Percentiles rank a stretch among this genome's conserved stretches.
These are phyloP conservation scores for Tautogolabrus adspersus DNA, from an alignment of 2,113 vertebrate species.

Conservation along the genomic window DNA sequence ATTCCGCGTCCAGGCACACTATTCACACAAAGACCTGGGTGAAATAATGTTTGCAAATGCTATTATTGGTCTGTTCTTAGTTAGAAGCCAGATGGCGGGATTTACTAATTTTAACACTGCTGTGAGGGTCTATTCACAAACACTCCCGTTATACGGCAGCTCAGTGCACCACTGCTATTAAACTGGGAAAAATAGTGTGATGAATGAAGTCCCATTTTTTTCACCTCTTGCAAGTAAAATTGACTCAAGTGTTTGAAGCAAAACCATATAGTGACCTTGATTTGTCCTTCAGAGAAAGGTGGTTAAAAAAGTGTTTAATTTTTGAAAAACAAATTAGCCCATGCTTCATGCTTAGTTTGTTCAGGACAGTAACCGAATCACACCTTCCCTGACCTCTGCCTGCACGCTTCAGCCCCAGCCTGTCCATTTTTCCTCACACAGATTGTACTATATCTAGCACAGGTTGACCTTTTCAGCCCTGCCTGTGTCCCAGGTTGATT, in stretches of 20 bases:
- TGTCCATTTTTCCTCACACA: constrained; percentile 26
- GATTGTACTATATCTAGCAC: constrained; percentile 50
- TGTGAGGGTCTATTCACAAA: constrained; percentile 15
- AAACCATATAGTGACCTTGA: not conserved
- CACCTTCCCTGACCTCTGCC: constrained; percentile 31
- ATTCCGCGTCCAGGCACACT: constrained; percentile 8
- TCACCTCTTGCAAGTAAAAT: not conserved
- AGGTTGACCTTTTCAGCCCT: constrained; percentile 71
- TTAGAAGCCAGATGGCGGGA: constrained; percentile 16
- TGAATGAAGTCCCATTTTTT: not conserved
- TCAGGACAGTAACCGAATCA: constrained; percentile 23
- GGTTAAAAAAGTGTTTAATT: not conserved
- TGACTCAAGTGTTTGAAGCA: not conserved
- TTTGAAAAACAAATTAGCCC: not conserved
- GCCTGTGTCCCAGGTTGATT: constrained; percentile 66
- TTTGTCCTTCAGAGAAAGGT: not conserved
- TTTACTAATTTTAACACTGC: constrained; percentile 20
- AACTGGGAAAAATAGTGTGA: not conserved
- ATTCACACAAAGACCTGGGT: constrained; percentile 6
- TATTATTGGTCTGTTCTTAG: constrained; percentile 12
- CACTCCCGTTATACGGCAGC: not conserved
- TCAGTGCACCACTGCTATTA: not conserved
- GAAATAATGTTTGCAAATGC: constrained; percentile 6
- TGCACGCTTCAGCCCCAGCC: constrained; percentile 1
- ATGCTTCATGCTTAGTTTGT: constrained; percentile 8